These are phyloP conservation scores for Dendrolimus houi DNA, from an alignment of 2,888 invertebrate species.

Conservation along the genomic window DNA sequence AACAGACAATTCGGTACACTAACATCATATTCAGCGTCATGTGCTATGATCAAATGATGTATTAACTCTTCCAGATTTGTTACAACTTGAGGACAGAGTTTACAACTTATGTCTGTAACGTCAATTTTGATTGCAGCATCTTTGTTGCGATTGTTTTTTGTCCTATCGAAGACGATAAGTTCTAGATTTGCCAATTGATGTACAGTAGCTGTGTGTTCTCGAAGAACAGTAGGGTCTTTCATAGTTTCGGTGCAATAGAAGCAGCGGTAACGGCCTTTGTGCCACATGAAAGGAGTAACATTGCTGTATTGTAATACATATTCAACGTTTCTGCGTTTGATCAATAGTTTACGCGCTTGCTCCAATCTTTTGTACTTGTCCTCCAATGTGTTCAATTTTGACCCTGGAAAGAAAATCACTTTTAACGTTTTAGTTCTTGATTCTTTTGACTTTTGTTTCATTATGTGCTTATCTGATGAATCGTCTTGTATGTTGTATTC, in stretches of 20 bases:
- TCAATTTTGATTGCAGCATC: constrained; percentile 68
- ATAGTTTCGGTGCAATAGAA: constrained; percentile 60
- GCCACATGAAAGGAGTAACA: constrained; percentile 64
- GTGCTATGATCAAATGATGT: constrained; percentile 61
- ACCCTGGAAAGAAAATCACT: constrained; percentile 56
- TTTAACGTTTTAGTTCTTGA: background rate
- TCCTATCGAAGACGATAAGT: constrained; percentile 51
- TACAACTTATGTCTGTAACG: constrained; percentile 51
- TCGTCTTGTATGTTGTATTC: too few species aligned
- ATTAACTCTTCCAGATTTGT: constrained; percentile 53
- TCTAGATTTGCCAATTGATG: constrained; percentile 57
- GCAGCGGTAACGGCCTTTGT: constrained; percentile 58
- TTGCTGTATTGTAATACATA: constrained; percentile 61
- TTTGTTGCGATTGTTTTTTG: constrained; percentile 58
- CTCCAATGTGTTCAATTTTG: constrained; percentile 49
- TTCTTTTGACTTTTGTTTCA: background rate
- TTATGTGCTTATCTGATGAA: background rate
- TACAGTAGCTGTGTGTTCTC: constrained; percentile 42
- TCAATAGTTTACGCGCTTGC: constrained; percentile 44
- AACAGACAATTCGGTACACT: constrained; percentile 58
- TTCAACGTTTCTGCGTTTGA: constrained; percentile 60
- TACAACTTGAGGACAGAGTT: constrained; percentile 42
- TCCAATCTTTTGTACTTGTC: constrained; percentile 64
- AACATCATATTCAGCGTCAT: constrained; percentile 62
- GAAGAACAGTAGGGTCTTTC: constrained; percentile 43